Evolutionary conservation across 2,888 invertebrate genomes (phyloP).

Genomic region (Gnatocerus cornutus): DNA sequence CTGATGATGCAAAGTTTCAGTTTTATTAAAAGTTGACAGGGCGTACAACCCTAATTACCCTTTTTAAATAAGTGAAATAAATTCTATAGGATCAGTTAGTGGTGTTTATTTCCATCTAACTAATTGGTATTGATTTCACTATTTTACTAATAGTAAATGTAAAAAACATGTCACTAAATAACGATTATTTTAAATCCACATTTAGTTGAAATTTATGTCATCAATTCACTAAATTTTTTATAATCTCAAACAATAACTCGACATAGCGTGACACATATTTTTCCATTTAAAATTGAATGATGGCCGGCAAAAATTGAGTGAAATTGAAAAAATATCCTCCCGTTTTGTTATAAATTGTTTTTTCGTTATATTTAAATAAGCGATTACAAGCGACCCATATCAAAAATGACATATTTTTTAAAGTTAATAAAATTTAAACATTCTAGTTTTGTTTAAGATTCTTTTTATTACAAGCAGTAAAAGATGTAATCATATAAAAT

Average conservation of each 20-base stretch:
- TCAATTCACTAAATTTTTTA: conserved; percentile 3
- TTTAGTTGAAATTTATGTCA: conserved; percentile 9
- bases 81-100: too few species aligned
- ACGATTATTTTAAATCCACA: neutral
- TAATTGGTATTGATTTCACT: too few species aligned
- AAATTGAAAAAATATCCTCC: too few species aligned
- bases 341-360: too few species aligned
- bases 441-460: neutral
- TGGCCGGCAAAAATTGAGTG: too few species aligned
- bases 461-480: conserved; percentile 31
- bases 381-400: too few species aligned
- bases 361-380: too few species aligned
- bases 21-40: conserved; percentile 17
- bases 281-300: too few species aligned
- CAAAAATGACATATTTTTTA: neutral
- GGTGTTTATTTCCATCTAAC: too few species aligned
- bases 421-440: conserved; percentile 20
- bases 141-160: neutral
- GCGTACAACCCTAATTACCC: too few species aligned
- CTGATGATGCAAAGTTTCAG: conserved; percentile 13
- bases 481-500: conserved; percentile 37
- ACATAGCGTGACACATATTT: too few species aligned
- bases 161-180: neutral
- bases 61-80: too few species aligned
- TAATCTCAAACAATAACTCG: conserved; percentile 1